Base-by-base conservation (phyloP, 2,797 vertebrate species). In the Poeciliopsis gracilis region DNA sequence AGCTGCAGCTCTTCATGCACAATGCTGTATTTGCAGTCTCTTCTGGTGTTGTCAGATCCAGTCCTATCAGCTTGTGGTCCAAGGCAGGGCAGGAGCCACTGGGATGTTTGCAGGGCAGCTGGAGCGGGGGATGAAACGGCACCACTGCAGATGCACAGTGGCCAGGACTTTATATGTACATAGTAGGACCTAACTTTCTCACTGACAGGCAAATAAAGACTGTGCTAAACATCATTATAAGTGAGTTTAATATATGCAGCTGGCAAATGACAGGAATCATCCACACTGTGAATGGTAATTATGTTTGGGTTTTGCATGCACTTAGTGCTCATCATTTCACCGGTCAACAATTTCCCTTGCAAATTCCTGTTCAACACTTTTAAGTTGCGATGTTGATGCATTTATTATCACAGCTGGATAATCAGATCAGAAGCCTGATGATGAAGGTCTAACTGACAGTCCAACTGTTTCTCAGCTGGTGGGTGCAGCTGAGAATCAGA, bases 321-420 rank as follows among this genome's bases (percentile, higher is more conserved):
- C 80, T 85, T 77, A 76, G 55, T 3, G 67, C 75, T 82, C 76
- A 74, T 88, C 73, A 67, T 70, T 85, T 82, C 80, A 83, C 53
- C 33, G 72, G 80, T 84, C 82, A 84, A 76, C 70, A 53, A 71
- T 80, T 80, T 85, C 61, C 74, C 75, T 66, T 36, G 57, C 59
- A 90, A 72, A 86, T 80, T 73, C 74, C 74, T 0, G 13, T 71
- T 55, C 30, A 53, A 46, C 74, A 63, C 55, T 47, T 82, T 86
- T 76, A 75, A 57, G 61, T 87, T 77, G 41, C 47, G 81, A 82
- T 71, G 83, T 69, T 76, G 45, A 74, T 78, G 82, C 85, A 77
- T 88, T 87, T 75, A 80, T 89, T 76, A 86, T 88, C 88, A 61
- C 90, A 90, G 87, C 90, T 84, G 85, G 87, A 87, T 88, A 79